Conservation (phyloP, 2,113 vertebrate species). For the Passerina amoena region DNA sequence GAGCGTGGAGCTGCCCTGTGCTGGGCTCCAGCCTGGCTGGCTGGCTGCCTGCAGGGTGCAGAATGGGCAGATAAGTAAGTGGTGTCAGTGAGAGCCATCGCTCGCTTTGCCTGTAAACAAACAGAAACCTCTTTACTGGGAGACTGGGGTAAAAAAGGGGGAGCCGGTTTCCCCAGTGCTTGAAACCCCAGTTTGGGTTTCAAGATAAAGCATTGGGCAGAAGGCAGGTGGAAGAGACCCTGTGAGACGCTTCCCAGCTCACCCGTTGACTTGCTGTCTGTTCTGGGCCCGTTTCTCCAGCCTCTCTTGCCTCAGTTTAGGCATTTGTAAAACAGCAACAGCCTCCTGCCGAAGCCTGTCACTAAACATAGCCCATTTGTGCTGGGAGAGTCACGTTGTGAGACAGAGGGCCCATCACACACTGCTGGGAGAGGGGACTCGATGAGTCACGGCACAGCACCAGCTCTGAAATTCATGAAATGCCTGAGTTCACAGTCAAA, state of each 20-base stretch:
- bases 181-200: too few species aligned
- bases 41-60: neutral
- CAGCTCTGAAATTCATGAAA: neutral
- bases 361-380: neutral
- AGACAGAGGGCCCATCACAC: constrained; percentile 26
- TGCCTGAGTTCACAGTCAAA: neutral
- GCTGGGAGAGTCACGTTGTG: neutral
- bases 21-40: neutral
- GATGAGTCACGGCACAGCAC: neutral
- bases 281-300: neutral
- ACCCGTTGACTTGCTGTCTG: neutral
- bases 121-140: neutral
- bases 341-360: constrained; percentile 20
- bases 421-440: neutral
- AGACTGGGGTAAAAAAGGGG: neutral
- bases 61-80: neutral
- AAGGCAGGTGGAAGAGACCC: neutral
- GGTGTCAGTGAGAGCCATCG: neutral
- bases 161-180: neutral
- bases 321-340: constrained; percentile 1
- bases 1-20: rapidly evolving
- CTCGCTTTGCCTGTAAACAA: neutral
- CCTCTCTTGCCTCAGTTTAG: neutral
- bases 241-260: neutral
- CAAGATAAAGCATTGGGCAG: neutral